A percentile compares a stretch with the other conserved stretches of the same genome.
Evolutionary conservation across 2,113 vertebrate genomes (phyloP).

Genomic region (Sylvia atricapilla): DNA sequence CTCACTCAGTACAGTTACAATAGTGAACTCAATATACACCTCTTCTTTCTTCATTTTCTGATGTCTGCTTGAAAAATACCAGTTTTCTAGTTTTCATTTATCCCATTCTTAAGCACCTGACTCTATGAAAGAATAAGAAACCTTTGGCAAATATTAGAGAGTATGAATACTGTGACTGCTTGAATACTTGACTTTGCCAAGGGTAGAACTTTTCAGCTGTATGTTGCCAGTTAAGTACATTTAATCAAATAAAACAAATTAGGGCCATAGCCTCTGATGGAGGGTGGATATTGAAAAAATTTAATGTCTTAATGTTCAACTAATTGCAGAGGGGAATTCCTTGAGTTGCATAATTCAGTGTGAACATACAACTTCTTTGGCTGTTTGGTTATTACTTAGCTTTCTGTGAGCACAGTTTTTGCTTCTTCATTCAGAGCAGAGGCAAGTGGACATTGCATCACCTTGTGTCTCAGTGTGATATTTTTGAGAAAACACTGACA

Average conservation of each 20-base stretch:
- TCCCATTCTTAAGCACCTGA: neutral
- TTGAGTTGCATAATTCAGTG: slow-evolving; percentile 35
- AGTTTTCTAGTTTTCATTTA: neutral
- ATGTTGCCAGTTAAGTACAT: neutral
- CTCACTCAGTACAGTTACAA: neutral
- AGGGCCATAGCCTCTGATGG: neutral
- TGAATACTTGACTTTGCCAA: neutral
- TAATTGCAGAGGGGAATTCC: neutral
- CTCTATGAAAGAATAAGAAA: neutral
- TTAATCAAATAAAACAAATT: neutral
- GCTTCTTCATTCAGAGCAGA: neutral
- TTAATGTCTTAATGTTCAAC: neutral
- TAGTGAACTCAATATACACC: neutral
- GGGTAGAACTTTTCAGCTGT: neutral
- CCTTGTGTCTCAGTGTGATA: neutral
- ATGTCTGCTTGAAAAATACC: neutral
- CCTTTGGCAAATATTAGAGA: neutral
- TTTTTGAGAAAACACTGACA: neutral
- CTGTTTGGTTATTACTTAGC: neutral
- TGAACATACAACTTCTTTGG: neutral
- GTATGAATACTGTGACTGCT: neutral
- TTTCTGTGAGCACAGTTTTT: neutral
- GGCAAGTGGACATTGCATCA: neutral
- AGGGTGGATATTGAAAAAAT: neutral
- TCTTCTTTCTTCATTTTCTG: neutral